phyloP scores from a whole-genome alignment of 2,113 vertebrate species.

The Peromyscus polionotus region DNA sequence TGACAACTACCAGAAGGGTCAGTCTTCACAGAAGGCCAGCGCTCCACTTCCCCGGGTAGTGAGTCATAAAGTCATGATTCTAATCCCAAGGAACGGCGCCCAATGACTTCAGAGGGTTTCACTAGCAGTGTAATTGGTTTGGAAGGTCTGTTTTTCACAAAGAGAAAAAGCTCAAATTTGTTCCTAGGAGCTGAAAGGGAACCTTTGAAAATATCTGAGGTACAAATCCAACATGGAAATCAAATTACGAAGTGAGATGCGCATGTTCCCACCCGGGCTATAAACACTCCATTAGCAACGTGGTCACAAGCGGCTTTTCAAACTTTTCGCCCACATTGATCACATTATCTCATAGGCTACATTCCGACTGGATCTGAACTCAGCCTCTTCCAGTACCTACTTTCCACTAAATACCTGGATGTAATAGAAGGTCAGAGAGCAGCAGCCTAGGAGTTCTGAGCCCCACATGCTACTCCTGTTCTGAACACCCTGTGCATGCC shows the following conservation, averaged over 20 bases:
- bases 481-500: background rate
- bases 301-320: slow-evolving; percentile 47
- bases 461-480: background rate
- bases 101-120: slow-evolving; percentile 39
- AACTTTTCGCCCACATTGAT: slow-evolving; percentile 63
- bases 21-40: slow-evolving; percentile 74
- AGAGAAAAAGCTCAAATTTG: slow-evolving; percentile 50
- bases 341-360: slow-evolving; percentile 68
- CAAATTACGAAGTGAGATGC: slow-evolving; percentile 63
- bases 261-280: slow-evolving; percentile 34
- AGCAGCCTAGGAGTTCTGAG: background rate
- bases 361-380: slow-evolving; percentile 23
- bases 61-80: slow-evolving; percentile 69
- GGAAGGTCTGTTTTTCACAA: slow-evolving; percentile 47
- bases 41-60: background rate
- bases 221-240: slow-evolving; percentile 73
- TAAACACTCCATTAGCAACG: slow-evolving; percentile 69
- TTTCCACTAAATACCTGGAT: slow-evolving; percentile 10
- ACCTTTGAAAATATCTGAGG: slow-evolving; percentile 66
- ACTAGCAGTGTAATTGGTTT: slow-evolving; percentile 21
- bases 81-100: slow-evolving; percentile 29
- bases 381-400: slow-evolving; percentile 39
- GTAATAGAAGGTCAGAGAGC: background rate
- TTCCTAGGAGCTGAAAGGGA: slow-evolving; percentile 51
- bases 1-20: slow-evolving; percentile 46